These are phyloP conservation scores for Eubasilissa splendida DNA, from an alignment of 2,888 invertebrate species.

Conservation along the genomic window DNA sequence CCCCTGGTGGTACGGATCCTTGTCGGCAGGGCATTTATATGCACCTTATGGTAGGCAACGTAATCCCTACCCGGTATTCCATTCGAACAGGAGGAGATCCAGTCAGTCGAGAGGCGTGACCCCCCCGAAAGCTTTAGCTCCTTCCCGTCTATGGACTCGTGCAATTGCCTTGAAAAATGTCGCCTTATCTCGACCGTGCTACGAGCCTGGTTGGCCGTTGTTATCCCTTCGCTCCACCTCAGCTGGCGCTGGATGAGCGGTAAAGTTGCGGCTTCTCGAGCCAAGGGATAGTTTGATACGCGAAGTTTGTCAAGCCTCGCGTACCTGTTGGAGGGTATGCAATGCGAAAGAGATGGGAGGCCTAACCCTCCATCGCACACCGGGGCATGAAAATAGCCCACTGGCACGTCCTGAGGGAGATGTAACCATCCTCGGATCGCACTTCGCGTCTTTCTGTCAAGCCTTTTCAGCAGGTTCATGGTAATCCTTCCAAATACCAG, in stretches of 20 bases:
- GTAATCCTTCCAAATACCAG: conserved; percentile 17
- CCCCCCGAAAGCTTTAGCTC: neutral
- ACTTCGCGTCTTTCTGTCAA: neutral
- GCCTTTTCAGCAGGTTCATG: neutral
- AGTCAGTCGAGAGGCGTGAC: neutral
- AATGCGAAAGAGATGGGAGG: neutral
- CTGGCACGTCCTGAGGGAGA: conserved; percentile 10
- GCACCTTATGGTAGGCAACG: conserved; percentile 60
- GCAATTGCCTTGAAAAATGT: neutral
- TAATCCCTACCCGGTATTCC: conserved; percentile 61
- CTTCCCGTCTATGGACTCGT: conserved; percentile 2
- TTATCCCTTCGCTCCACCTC: neutral
- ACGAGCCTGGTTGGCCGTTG: neutral
- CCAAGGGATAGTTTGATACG: neutral
- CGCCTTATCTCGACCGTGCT: neutral
- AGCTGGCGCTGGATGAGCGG: neutral
- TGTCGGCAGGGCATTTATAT: conserved; percentile 62
- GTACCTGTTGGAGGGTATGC: neutral
- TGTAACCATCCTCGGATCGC: conserved; percentile 1
- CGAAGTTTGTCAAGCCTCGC: neutral
- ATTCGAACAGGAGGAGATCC: conserved; percentile 51
- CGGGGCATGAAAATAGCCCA: conserved; percentile 25
- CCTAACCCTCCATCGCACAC: conserved; percentile 15
- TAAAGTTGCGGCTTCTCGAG: neutral
- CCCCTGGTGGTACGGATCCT: conserved; percentile 60